Evolutionary conservation across 2,113 vertebrate genomes (phyloP), one percentile per base, ranked within the genome.

Genomic region (Nesogale talazaci): DNA sequence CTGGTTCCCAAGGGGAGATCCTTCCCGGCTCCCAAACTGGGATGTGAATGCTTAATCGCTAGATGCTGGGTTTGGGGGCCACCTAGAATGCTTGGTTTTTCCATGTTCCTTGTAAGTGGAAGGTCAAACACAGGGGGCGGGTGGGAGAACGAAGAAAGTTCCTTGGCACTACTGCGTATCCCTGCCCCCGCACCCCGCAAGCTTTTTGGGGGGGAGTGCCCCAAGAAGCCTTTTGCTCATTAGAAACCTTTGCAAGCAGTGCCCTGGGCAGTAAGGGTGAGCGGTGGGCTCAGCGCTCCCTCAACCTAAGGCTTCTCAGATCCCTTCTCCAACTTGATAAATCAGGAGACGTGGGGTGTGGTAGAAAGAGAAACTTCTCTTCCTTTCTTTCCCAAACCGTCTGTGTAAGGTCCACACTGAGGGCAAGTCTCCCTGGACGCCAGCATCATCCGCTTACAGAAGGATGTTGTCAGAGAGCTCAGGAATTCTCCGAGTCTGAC

Each of bases 331-430:
- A 17, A 22, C 16, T 12, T 0, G 20, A 63, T 38, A 65, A 34
- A 36, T 15, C 2, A 1, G 14, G 6, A 25, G 65, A 6, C 17
- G 1, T 9, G 4, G 4, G 1, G 31, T 6, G 2, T 14, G 57
- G 9, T 2, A 9, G 38, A 40, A 1, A 25, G 27, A 16, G 20
- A 89, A 40, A 52, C 5, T 52, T 40, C 65, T 70, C 15, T 70
- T 14, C 22, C n/a, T 16, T 19, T 15, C 29, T 4, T 82, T 46
- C 40, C 72, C 23, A 46, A 63, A 31, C 57, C 0, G 0, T 52
- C 65, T 27, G 34, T 3, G 6, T 38, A 2, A 19, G 12, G 3
- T 38, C 46, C 27, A 56, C 86, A 11, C 14, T 6, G 20, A 29
- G 36, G 42, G 31, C n/a, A 80, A 36, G 4, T 20, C 2, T 34